Conservation (phyloP, 2,797 vertebrate genomes). For the Xiphophorus birchmanni region DNA sequence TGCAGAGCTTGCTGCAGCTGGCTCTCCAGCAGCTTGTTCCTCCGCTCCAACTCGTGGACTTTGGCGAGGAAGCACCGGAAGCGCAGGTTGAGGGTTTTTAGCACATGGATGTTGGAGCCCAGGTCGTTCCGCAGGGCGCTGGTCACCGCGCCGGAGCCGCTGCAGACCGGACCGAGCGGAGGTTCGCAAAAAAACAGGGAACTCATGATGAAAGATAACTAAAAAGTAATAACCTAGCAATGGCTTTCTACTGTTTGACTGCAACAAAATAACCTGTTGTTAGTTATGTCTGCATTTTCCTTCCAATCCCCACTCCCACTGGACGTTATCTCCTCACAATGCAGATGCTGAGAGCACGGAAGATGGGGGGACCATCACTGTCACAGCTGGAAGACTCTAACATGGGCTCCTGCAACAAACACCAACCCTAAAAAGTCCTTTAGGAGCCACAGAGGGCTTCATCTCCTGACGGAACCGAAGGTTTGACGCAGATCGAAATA, state of each 20-base stretch:
- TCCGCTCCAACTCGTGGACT: conserved; percentile 94
- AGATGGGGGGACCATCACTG: conserved; percentile 56
- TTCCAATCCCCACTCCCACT: conserved; percentile 26
- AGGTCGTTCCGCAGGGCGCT: conserved; percentile 93
- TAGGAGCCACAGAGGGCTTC: conserved; percentile 50
- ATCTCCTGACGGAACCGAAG: conserved; percentile 58
- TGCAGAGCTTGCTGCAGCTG: conserved; percentile 87
- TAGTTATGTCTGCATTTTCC: conserved; percentile 57
- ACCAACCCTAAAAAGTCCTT: conserved; percentile 47
- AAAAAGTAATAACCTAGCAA: conserved; percentile 25
- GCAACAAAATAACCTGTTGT: conserved; percentile 26
- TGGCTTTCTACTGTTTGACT: conserved; percentile 31
- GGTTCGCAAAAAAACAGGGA: conserved; percentile 86
- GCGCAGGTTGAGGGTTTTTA: conserved; percentile 95
- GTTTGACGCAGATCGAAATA: conserved; percentile 73
- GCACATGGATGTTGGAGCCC: conserved; percentile 95
- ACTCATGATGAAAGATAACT: conserved; percentile 73
- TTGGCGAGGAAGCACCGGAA: conserved; percentile 98
- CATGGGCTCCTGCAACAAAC: conserved; percentile 36
- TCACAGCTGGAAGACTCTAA: conserved; percentile 50
- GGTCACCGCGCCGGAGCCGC: conserved; percentile 79
- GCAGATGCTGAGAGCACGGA: conserved; percentile 55
- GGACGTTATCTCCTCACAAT: conserved; percentile 54
- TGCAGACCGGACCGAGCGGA: conserved; percentile 66
- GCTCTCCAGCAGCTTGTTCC: conserved; percentile 93